Evolutionary conservation across 1,140 invertebrate species (phyloP).

Genomic region (Bicyclus anynana): DNA sequence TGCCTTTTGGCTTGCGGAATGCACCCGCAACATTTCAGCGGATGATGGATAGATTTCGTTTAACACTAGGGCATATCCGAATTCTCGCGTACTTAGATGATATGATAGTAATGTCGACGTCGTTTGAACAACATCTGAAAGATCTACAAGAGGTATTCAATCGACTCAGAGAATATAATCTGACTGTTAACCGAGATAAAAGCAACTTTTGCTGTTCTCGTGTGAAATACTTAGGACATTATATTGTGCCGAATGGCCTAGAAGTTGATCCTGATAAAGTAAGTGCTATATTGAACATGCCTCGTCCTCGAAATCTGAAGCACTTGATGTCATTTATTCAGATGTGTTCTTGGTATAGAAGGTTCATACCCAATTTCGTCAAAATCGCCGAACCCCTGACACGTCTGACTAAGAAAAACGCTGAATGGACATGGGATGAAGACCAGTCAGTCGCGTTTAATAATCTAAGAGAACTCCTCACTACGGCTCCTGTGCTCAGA

Average conservation of each 20-base stretch:
- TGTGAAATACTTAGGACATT: slow-evolving; percentile 34
- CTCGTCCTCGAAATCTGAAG: slow-evolving; percentile 23
- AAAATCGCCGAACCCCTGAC: not conserved
- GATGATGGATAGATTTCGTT: slow-evolving; percentile 43
- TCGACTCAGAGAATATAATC: slow-evolving; percentile 19
- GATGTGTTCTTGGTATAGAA: slow-evolving; percentile 35
- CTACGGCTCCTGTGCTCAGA: slow-evolving; percentile 16
- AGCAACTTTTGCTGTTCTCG: slow-evolving; percentile 20
- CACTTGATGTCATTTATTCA: slow-evolving; percentile 35
- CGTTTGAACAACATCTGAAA: slow-evolving; percentile 21
- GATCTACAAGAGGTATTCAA: slow-evolving; percentile 25
- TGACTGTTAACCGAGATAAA: slow-evolving; percentile 23
- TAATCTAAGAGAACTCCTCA: not conserved
- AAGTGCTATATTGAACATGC: slow-evolving; percentile 11
- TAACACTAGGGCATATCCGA: slow-evolving; percentile 21
- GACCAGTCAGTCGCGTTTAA: slow-evolving; percentile 17
- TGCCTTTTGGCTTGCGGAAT: slow-evolving; percentile 60
- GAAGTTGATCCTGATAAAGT: slow-evolving; percentile 26
- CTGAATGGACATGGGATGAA: slow-evolving; percentile 7
- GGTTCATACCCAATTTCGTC: slow-evolving; percentile 22
- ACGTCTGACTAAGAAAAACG: slow-evolving; percentile 14
- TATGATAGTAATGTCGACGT: slow-evolving; percentile 22
- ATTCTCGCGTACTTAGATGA: slow-evolving; percentile 29
- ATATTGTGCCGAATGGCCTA: slow-evolving; percentile 25
- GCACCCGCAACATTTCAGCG: slow-evolving; percentile 63